Base-by-base conservation (phyloP, 2,113 vertebrate species). In the Montifringilla adamsi region DNA sequence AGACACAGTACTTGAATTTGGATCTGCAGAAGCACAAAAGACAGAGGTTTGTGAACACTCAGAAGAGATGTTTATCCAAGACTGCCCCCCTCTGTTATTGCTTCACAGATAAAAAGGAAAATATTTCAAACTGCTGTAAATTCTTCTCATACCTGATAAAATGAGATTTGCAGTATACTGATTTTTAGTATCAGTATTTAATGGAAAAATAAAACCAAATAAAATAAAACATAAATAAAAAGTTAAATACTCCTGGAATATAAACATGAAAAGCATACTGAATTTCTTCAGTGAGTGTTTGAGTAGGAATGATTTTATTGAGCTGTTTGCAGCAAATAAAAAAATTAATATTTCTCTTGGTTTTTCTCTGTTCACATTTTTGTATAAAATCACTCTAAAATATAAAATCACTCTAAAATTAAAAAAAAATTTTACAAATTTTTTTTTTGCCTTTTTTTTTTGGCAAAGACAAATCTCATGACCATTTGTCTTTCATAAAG, bases 11-110 rank as follows among this genome's bases (percentile, higher is more conserved):
- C 26, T 55, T 67, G 33, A 77, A 80, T 49, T 35, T 46, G 22
- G 24, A n/a, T 41, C 8, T 67, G 41, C 35, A 37, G 74, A 67
- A 87, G 24, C 30, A 23, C 31, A 63, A 58, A 68, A 69, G 8
- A 15, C 5, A 33, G 12, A 60, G 19, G 6, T 22, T 73, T 68
- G 17, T 31, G 47, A 83, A 63, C 10, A 30, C 8, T n/a, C 15
- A 27, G 28, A 39, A 24, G 60, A 26, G 11, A 41, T 41, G 56
- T 77, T 95, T 91, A 68, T 89, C 63, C 90, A 94, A 95, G 91
- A 44, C 93, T 95, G 97, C 96, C 96, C 93, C 89, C 97, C 18
- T 89, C 84, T 97, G 96, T 91, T 93, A 63, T 0, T 28, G 26
- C 31, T 66, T 67, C 37, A 67, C 13, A 83, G 19, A 30, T 35